Evolutionary conservation across 2,888 invertebrate genomes (phyloP), one percentile per base, ranked within the genome.

Genomic region (Hoplodrina ambigua): DNA sequence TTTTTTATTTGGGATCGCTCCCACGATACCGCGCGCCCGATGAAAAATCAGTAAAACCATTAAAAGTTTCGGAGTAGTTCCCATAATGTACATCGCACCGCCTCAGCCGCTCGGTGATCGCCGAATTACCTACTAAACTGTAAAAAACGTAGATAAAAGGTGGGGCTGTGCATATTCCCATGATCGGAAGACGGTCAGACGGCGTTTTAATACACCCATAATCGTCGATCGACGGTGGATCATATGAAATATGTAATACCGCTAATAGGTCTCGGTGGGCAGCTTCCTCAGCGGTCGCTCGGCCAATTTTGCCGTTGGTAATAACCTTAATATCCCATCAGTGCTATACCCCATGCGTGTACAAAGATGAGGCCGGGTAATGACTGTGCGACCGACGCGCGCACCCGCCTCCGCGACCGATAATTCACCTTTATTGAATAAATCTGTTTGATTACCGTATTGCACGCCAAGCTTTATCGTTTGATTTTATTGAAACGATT

Each of bases 241-340:
- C 93, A 92, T 92, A 94, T 94, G 93, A 94, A 94, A 94, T 94
- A 94, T 94, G 94, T 94, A 94, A 94, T 94, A 91, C 92, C 92
- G 92, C 94, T 94, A 94, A 94, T 95, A 94, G 94, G 93, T 91
- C 89, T 92, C 88, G 90, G 92, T 89, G 92, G 92, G 93, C 90
- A 94, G 95, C 95, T 96, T 94, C 95, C 94, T 96, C 94, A 95
- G 95, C 95, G 95, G 95, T 95, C 92, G 94, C 90, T 91, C 87
- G 90, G 91, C 92, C 94, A 95, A 94, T 94, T 95, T 95, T 78
- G 90, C 93, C 92, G 90, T 91, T 91, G 87, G 92, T 95, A 95
- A 95, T 95, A 94, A 92, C 94, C 91, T 93, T 95, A 95, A 95
- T 95, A 94, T 92, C 92, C 94, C 94, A 92, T 94, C 93, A 92